A percentile compares a stretch with the other conserved stretches of the same genome.
Conservation (phyloP, 1,140 invertebrate species). For the Apocrypta bakeri region DNA sequence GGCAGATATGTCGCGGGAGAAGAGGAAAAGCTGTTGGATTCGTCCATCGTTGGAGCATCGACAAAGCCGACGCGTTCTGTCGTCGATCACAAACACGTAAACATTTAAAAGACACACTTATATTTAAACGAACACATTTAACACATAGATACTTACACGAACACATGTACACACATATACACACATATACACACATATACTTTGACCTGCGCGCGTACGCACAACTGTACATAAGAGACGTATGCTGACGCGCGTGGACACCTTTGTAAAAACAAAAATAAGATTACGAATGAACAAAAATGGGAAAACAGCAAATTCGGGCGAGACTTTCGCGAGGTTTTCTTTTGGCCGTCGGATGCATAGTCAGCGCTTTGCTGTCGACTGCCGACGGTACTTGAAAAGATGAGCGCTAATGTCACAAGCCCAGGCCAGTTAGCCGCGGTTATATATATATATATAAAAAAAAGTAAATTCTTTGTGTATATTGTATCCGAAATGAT, state of each 20-base stretch:
- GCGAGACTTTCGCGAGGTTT: constrained; percentile 6
- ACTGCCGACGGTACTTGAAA: too few species aligned
- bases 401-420: constrained; percentile 4
- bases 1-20: constrained; percentile 20
- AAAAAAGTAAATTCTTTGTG: constrained; percentile 42
- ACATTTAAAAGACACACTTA: neutral
- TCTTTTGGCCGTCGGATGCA: neutral
- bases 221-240: constrained; percentile 26
- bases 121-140: neutral
- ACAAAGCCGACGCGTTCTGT: constrained; percentile 43
- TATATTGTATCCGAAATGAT: constrained; percentile 32
- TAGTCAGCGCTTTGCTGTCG: neutral
- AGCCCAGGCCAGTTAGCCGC: constrained; percentile 23
- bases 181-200: neutral
- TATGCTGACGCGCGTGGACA: neutral
- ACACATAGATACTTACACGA: constrained; percentile 14
- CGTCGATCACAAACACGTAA: constrained; percentile 30
- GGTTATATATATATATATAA: neutral
- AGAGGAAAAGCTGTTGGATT: constrained; percentile 21
- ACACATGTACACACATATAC: neutral
- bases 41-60: constrained; percentile 21
- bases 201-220: constrained; percentile 24
- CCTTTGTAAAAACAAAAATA: neutral
- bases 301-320: neutral
- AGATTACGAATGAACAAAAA: constrained; percentile 1